These are phyloP conservation scores for Xenus cinereus DNA, from an alignment of 2,113 vertebrate genomes.

Conservation along the genomic window DNA sequence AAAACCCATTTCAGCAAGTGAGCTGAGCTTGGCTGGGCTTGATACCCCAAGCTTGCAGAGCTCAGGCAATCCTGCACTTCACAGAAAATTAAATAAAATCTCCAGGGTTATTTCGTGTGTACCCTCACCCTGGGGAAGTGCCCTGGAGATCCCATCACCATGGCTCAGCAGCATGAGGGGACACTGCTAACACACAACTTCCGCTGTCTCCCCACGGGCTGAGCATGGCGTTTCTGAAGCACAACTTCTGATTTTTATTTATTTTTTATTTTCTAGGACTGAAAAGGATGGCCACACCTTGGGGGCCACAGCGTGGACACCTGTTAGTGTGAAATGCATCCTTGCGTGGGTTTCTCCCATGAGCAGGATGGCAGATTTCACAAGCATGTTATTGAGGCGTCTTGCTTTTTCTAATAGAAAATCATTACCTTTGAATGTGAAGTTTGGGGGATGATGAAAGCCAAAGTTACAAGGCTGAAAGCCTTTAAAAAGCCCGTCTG, in stretches of 20 bases:
- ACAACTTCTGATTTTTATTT: not conserved
- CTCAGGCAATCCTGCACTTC: not conserved
- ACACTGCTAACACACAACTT: not conserved
- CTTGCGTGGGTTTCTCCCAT: not conserved
- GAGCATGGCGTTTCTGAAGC: not conserved
- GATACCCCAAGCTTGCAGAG: not conserved
- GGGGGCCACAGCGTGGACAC: no score
- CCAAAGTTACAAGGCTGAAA: not conserved
- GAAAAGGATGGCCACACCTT: not conserved
- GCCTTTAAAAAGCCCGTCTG: not conserved
- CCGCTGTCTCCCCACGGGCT: not conserved
- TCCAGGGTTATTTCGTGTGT: not conserved
- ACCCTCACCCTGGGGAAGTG: not conserved
- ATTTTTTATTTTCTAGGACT: not conserved
- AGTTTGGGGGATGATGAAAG: not conserved
- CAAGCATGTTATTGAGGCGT: not conserved
- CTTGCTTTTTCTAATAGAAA: not conserved
- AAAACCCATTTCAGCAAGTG: not conserved
- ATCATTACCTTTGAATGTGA: not conserved
- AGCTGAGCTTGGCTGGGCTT: not conserved
- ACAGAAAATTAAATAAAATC: not conserved
- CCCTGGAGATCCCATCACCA: accelerated
- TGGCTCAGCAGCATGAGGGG: not conserved
- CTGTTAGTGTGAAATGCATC: not conserved
- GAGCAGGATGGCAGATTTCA: not conserved